Base-by-base conservation (phyloP, 2,888 invertebrate genomes). In the Flabesymbios commensalis region DNA sequence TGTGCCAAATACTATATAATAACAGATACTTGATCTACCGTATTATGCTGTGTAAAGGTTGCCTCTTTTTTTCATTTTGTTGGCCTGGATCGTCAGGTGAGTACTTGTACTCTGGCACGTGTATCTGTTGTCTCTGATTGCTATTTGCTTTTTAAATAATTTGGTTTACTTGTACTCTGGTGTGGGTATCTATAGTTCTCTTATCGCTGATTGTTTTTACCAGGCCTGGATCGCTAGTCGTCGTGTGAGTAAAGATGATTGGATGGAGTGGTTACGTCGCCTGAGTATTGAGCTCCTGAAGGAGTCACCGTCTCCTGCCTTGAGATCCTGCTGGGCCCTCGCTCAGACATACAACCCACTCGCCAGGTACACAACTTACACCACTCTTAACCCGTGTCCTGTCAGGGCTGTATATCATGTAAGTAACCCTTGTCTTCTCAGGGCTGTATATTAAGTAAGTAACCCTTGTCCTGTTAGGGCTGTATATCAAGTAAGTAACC, bases 231-330 rank as follows among this genome's bases (percentile, higher is more conserved):
- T 58, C 3, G 64, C 68, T 28, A 68, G 49, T 43, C 57, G 65
- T n/a, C 87, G 94, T 63, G 94, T 96, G 0, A 95, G 95, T 0
- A 95, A 95, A 81, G 98, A 99, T 74, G 99, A 99, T 83, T 99
- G 99, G 99, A 86, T 96, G 49, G 97, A 98, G 81, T 99, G 98
- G 99, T 83, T 98, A 54, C 87, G 93, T 45, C 87, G 94, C 45
- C 86, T 99, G 61, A 94, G 94, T 63, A 92, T 95, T 67, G 96
- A 95, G 55, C 85, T 99, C 32, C 86, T 99, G 7, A 94, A 95
- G 71, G 94, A 96, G 78, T 96, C 96, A 0, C 94, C 96, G 1
- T 95, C 95, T 33, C 94, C 96, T 4, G 95, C 97, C 0, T 84
- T 99, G 28, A 87, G 94, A 67, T 94, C 97, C 1, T 98, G 98